Evolutionary conservation across 2,113 vertebrate genomes (phyloP).

Genomic region (Pantherophis guttatus): DNA sequence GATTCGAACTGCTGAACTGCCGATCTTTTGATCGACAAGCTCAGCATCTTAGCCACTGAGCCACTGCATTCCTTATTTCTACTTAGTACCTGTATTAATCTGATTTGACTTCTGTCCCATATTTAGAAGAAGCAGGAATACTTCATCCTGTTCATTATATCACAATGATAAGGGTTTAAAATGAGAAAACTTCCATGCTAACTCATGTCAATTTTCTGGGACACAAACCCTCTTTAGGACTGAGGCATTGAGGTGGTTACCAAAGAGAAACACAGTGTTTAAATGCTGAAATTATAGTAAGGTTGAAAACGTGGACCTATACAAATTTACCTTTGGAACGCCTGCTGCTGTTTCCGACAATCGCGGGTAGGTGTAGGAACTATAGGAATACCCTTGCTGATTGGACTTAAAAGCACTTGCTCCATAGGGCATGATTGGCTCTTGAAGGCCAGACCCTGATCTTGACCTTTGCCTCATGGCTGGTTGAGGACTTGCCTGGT

Average conservation of each 20-base stretch:
- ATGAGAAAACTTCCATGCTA: neutral
- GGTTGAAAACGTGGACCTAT: neutral
- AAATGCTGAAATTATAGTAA: neutral
- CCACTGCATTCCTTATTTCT: too few relatives aligned
- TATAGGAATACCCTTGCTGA: conserved; percentile 88
- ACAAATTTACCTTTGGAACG: conserved; percentile 83
- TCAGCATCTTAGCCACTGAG: too few relatives aligned
- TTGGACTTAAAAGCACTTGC: conserved; percentile 85
- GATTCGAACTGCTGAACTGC: too few relatives aligned
- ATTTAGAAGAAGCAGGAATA: neutral
- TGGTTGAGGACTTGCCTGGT: conserved; percentile 88
- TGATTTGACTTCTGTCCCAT: neutral
- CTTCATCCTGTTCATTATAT: neutral
- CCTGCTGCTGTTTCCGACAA: conserved; percentile 85
- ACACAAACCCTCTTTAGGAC: neutral
- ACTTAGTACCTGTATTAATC: neutral
- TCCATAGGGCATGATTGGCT: conserved; percentile 85
- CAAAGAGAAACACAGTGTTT: neutral
- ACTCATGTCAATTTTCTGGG: neutral
- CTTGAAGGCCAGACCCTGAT: conserved; percentile 94
- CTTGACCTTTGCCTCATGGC: conserved; percentile 90
- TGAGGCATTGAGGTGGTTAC: neutral
- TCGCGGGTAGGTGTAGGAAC: conserved; percentile 96
- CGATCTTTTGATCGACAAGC: too few relatives aligned
- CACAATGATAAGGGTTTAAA: neutral